Conservation (phyloP, 2,888 invertebrate genomes). For the Sericinus montela region DNA sequence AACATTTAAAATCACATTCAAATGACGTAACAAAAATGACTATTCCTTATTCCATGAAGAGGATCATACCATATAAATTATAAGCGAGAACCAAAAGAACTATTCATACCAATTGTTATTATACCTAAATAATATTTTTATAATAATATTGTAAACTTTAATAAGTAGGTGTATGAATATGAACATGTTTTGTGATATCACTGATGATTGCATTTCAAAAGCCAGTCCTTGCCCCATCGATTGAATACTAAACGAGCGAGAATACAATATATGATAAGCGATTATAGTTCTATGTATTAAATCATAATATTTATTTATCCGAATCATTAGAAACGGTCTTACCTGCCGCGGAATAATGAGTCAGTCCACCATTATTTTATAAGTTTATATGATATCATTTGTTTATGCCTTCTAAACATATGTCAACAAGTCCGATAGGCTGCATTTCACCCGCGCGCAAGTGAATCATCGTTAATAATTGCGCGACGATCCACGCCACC, state of each 20-base stretch:
- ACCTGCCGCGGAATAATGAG: slow-evolving; percentile 57
- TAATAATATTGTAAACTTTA: too few relatives aligned
- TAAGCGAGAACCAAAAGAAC: too few relatives aligned
- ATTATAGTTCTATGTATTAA: not conserved
- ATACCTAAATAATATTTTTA: too few relatives aligned
- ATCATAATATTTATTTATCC: slow-evolving; percentile 12
- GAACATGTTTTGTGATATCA: not conserved
- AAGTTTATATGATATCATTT: slow-evolving; percentile 67
- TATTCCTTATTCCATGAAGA: too few relatives aligned
- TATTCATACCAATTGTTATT: too few relatives aligned
- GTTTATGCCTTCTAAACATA: slow-evolving; percentile 69
- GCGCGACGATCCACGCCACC: slow-evolving; percentile 75
- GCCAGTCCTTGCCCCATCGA: slow-evolving; percentile 26
- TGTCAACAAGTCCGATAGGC: slow-evolving; percentile 77
- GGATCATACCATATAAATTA: too few relatives aligned
- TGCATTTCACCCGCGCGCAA: slow-evolving; percentile 78
- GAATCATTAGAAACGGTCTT: slow-evolving; percentile 32
- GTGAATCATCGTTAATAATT: slow-evolving; percentile 79
- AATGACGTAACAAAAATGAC: too few relatives aligned
- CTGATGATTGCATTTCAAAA: not conserved
- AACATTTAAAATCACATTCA: too few relatives aligned
- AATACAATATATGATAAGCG: slow-evolving; percentile 18
- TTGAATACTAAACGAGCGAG: slow-evolving; percentile 18
- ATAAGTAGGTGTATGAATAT: too few relatives aligned
- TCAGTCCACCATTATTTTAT: slow-evolving; percentile 72